phyloP scores from a whole-genome alignment of 2,888 invertebrate species.

The Linnaemya vulpina region DNA sequence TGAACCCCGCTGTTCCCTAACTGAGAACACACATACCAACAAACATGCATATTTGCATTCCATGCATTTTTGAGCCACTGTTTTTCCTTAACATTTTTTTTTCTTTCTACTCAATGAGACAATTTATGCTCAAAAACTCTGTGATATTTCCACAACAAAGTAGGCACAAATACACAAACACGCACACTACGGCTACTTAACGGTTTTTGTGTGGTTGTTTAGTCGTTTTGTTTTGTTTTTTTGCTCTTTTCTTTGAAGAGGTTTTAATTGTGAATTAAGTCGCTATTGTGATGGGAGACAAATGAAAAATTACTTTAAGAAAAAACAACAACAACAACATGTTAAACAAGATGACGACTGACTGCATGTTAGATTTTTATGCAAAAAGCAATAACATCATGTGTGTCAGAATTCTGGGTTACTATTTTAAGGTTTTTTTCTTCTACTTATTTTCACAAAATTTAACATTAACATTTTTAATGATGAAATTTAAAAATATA shows the following conservation, averaged over 20 bases:
- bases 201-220: slow-evolving; percentile 51
- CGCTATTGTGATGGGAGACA: slow-evolving; percentile 78
- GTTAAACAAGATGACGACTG: slow-evolving; percentile 14
- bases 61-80: neutral
- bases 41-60: neutral
- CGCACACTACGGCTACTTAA: slow-evolving; percentile 63
- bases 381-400: neutral
- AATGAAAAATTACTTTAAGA: slow-evolving; percentile 53
- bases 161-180: slow-evolving; percentile 15
- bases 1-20: slow-evolving; percentile 29
- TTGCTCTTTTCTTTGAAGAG: slow-evolving; percentile 74
- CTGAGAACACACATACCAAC: neutral
- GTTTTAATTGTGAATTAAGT: slow-evolving; percentile 82
- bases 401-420: slow-evolving; percentile 54
- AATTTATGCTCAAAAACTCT: slow-evolving; percentile 57
- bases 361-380: slow-evolving; percentile 24
- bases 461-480: slow-evolving; percentile 40
- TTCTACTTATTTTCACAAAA: neutral
- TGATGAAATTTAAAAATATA: neutral
- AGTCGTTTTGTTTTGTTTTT: slow-evolving; percentile 23
- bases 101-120: slow-evolving; percentile 60
- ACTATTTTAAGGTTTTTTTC: slow-evolving; percentile 56
- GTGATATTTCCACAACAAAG: slow-evolving; percentile 57
- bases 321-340: slow-evolving; percentile 31
- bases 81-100: slow-evolving; percentile 40